These are phyloP conservation scores for Hepsetus odoe DNA, from an alignment of 2,113 vertebrate genomes.

Conservation along the genomic window DNA sequence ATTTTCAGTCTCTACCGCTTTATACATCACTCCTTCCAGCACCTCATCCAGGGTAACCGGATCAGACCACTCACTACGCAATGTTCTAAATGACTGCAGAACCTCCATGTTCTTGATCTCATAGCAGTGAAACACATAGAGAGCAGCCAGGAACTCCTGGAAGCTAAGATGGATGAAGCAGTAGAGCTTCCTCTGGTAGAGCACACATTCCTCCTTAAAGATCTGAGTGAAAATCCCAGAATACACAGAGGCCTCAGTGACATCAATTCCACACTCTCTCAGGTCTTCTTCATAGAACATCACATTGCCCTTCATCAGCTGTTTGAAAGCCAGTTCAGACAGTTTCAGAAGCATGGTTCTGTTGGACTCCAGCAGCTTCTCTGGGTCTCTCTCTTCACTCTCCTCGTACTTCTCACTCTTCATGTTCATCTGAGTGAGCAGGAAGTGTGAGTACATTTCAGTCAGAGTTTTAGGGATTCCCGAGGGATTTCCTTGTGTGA, in stretches of 20 bases:
- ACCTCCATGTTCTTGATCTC: background rate
- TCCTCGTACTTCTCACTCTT: background rate
- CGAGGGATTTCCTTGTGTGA: background rate
- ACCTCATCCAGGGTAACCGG: background rate
- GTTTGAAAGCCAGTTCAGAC: background rate
- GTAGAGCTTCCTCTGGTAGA: background rate
- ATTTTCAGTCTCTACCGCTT: background rate
- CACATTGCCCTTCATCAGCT: background rate
- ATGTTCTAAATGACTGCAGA: background rate
- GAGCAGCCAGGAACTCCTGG: background rate
- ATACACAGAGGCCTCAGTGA: background rate
- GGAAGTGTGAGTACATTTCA: background rate
- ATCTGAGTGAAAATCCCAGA: background rate
- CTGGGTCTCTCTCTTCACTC: background rate
- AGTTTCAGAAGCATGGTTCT: background rate
- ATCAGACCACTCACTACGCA: background rate
- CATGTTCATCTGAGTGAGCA: background rate
- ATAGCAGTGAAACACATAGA: background rate
- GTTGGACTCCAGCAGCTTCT: background rate
- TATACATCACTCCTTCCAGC: background rate
- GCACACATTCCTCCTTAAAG: background rate
- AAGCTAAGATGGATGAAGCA: background rate
- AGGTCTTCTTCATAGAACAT: background rate
- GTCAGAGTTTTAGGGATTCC: background rate
- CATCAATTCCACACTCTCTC: background rate